phyloP scores from a whole-genome alignment of 92 coral and sea anemone genomes.

The Siderastrea siderea region DNA sequence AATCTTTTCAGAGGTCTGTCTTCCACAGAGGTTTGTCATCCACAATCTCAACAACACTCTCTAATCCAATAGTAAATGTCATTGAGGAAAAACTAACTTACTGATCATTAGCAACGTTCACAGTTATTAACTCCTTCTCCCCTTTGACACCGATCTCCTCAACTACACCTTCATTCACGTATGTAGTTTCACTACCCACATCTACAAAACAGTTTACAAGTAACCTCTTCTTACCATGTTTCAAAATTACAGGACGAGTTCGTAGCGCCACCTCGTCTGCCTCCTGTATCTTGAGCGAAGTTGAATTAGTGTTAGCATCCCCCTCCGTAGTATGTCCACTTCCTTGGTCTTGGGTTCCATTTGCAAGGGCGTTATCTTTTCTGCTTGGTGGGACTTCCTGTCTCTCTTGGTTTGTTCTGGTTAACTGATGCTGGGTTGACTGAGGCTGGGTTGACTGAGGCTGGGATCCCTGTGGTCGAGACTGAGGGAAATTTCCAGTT shows the following conservation, averaged over 20 bases:
- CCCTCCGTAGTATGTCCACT: conserved; percentile 27
- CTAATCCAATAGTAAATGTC: too few relatives aligned
- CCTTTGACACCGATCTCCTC: too few relatives aligned
- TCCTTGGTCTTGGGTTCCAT: conserved; percentile 7
- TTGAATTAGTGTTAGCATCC: conserved; percentile 35
- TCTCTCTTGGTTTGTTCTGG: conserved; percentile 7
- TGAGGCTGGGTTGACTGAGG: conserved; percentile 40
- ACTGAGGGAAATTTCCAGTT: conserved; percentile 5
- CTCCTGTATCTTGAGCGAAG: conserved; percentile 32
- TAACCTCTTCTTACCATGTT: conserved; percentile 50
- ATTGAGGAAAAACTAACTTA: too few relatives aligned
- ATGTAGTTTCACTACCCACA: too few relatives aligned
- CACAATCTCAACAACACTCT: too few relatives aligned
- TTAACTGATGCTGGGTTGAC: conserved; percentile 14
- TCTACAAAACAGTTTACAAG: neutral
- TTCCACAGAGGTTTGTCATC: too few relatives aligned
- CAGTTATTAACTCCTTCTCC: too few relatives aligned
- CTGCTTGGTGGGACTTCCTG: conserved; percentile 1
- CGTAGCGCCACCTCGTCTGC: conserved; percentile 55
- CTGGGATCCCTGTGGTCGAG: conserved; percentile 17
- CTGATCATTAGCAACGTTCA: too few relatives aligned
- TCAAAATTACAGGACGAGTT: conserved; percentile 62
- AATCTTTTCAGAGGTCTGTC: too few relatives aligned
- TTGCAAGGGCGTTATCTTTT: conserved; percentile 1
- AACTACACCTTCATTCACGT: too few relatives aligned